Conservation (phyloP, 2,888 invertebrate species). For the Lottia scabra region DNA sequence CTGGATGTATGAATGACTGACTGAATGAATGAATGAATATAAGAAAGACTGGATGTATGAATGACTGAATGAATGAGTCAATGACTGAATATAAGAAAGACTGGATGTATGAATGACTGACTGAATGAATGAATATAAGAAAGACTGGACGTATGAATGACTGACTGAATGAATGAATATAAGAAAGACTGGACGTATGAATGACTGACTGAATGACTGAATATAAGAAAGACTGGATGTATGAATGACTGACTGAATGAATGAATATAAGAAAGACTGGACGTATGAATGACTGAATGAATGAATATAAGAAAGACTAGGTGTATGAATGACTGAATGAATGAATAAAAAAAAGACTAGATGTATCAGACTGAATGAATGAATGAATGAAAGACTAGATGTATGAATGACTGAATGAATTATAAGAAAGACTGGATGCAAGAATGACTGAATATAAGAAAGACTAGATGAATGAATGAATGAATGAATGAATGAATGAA, state of each 20-base stretch:
- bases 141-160: too few relatives aligned
- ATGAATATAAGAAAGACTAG: too few relatives aligned
- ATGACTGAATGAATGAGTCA: slow-evolving; percentile 75
- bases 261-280: too few relatives aligned
- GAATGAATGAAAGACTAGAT: background rate
- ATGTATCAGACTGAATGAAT: background rate
- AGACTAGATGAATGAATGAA: slow-evolving; percentile 69
- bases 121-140: too few relatives aligned
- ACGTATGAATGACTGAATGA: background rate
- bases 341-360: background rate
- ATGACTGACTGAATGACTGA: background rate
- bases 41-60: slow-evolving; percentile 41
- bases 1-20: background rate
- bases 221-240: too few relatives aligned
- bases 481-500: slow-evolving; percentile 76
- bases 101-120: background rate
- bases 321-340: background rate
- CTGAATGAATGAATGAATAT: too few relatives aligned
- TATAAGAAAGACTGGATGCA: background rate
- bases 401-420: background rate
- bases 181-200: background rate
- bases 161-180: background rate
- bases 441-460: background rate
- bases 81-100: slow-evolving; percentile 72
- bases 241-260: background rate